Evolutionary conservation across 2,113 vertebrate genomes (phyloP), one percentile per base, ranked within the genome.

Genomic region (Sturnira hondurensis): DNA sequence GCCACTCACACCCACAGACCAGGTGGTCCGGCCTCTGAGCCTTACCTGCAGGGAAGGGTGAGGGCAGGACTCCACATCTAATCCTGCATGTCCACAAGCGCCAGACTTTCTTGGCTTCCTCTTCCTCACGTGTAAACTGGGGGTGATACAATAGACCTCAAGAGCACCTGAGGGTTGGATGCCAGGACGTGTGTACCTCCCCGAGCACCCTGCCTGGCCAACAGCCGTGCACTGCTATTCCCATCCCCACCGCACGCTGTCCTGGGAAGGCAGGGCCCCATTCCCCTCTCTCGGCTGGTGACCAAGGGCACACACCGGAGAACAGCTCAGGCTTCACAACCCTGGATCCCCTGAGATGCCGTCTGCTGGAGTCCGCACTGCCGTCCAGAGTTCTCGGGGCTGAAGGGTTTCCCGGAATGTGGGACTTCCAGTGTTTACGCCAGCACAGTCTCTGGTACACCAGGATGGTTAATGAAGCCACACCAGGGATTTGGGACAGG

Each of bases 211-310:
- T 0, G 26, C 36, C n/a, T 28, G 28, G 12, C 84, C 47, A 38
- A 3, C 22, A 52, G 41, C 2, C 9, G 41, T 4, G 16, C 33
- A 13, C 1, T 20, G 45, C 67, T 76, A 2, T 17, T 41, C 31
- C 19, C 4, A 17, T 45, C 7, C n/a, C 58, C 28, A 26, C 8
- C 4, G 17, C 1, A 0, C n/a, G 31, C 31, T 0, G 17, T 24
- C 10, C 5, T 58, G 80, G 54, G 16, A 36, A 78, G 65, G 43
- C 26, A 41, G 65, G 22, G 33, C 7, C 56, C 52, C 61, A 7
- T 24, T 28, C 71, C 43, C 36, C 20, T 12, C 6, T 63, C 19
- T 15, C 7, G 4, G 67, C 16, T 26, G 52, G 31, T 11, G 68
- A 31, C 3, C 22, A 15, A 20, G 43, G 28, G 70, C n/a, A 8